phyloP scores from a whole-genome alignment of 2,797 vertebrate species.

The Astyanax mexicanus region DNA sequence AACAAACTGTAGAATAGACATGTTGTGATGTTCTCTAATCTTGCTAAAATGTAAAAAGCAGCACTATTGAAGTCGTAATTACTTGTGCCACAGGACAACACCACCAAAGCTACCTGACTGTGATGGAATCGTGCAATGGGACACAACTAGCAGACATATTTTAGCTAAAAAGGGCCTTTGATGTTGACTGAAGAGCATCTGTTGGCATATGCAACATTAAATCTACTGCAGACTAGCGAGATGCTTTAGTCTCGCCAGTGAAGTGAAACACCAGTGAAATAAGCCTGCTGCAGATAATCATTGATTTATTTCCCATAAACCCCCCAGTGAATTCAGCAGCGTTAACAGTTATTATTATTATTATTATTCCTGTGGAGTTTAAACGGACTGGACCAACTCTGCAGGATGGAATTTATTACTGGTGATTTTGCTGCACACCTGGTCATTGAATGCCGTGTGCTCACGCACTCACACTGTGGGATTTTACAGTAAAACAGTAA shows the following conservation, averaged over 20 bases:
- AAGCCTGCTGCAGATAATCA: background rate
- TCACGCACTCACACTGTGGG: background rate
- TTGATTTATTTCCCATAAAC: background rate
- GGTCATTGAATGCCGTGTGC: background rate
- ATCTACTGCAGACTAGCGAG: background rate
- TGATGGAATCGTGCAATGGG: background rate
- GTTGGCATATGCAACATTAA: background rate
- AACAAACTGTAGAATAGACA: background rate
- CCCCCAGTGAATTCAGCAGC: background rate
- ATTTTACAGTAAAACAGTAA: background rate
- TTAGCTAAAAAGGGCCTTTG: background rate
- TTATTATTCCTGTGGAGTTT: slow-evolving; percentile 6
- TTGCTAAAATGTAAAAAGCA: background rate
- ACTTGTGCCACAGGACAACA: background rate
- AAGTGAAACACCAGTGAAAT: background rate
- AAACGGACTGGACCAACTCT: background rate
- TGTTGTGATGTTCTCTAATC: background rate
- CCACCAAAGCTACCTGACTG: background rate
- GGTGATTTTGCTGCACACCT: background rate
- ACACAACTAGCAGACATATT: background rate
- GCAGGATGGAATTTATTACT: slow-evolving; percentile 1
- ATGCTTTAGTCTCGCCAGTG: background rate
- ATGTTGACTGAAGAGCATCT: background rate
- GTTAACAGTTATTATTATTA: slow-evolving; percentile 11
- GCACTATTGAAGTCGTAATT: background rate